Conservation (phyloP, 2,113 vertebrate genomes). For the Pelodiscus sinensis region DNA sequence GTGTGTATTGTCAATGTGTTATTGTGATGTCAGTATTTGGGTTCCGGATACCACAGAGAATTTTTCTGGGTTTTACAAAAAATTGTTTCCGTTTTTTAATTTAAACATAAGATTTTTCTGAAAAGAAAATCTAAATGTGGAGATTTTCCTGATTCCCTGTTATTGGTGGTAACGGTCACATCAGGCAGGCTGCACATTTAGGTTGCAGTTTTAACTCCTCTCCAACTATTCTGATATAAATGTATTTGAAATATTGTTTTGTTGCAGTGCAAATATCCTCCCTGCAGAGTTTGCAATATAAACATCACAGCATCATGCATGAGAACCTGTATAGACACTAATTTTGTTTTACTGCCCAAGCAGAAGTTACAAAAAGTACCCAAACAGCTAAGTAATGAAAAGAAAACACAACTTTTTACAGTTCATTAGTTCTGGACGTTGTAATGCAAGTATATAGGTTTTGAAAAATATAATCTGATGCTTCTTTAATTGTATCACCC, state of each 20-base stretch:
- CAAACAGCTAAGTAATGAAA: neutral
- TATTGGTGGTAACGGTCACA: neutral
- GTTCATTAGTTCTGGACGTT: neutral
- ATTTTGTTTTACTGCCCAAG: neutral
- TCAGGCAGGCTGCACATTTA: neutral
- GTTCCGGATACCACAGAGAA: neutral
- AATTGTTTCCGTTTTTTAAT: neutral
- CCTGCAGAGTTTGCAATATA: neutral
- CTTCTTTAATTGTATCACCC: neutral
- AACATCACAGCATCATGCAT: neutral
- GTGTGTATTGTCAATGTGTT: neutral
- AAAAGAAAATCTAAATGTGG: neutral
- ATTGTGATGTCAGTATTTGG: neutral
- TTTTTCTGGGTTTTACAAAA: neutral
- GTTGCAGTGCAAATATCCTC: neutral
- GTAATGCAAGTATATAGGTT: neutral
- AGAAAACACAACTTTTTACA: neutral
- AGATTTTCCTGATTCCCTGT: neutral
- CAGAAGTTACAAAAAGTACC: neutral
- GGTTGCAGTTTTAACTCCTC: neutral
- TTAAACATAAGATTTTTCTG: neutral
- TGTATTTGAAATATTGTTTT: neutral
- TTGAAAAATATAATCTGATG: neutral
- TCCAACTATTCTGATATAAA: neutral
- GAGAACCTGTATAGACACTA: neutral